phyloP scores from a whole-genome alignment of 2,888 invertebrate genomes.

The Amphipoea lucens region DNA sequence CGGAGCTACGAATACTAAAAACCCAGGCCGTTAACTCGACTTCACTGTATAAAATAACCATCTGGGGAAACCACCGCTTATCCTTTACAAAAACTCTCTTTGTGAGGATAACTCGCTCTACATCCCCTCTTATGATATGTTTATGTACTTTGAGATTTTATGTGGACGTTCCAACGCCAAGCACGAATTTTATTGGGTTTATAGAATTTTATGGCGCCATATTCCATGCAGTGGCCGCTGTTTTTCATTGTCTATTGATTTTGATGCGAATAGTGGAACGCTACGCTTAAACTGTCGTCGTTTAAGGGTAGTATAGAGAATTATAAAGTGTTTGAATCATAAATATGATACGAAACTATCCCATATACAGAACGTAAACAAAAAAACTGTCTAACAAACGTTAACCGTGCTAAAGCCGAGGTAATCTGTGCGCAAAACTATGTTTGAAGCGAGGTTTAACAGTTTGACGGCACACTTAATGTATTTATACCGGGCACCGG shows the following conservation, averaged over 20 bases:
- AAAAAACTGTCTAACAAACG: slow-evolving; percentile 51
- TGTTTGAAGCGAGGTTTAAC: slow-evolving; percentile 84
- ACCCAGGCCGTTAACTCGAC: slow-evolving; percentile 84
- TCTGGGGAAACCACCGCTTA: slow-evolving; percentile 87
- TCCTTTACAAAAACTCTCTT: slow-evolving; percentile 88
- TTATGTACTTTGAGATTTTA: slow-evolving; percentile 90
- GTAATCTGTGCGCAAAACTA: slow-evolving; percentile 74
- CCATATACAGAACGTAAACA: slow-evolving; percentile 32
- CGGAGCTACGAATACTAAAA: slow-evolving; percentile 66
- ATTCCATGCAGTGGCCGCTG: slow-evolving; percentile 87
- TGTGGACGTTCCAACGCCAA: slow-evolving; percentile 89
- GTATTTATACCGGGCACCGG: slow-evolving; percentile 88
- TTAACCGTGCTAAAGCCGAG: slow-evolving; percentile 43
- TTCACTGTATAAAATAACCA: slow-evolving; percentile 90
- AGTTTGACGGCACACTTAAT: slow-evolving; percentile 89
- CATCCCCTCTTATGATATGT: slow-evolving; percentile 90
- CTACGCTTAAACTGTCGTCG: slow-evolving; percentile 74
- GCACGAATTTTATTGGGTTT: slow-evolving; percentile 90
- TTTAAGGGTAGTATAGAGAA: slow-evolving; percentile 62
- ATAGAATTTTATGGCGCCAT: slow-evolving; percentile 89
- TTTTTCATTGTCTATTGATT: slow-evolving; percentile 90
- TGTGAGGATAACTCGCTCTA: slow-evolving; percentile 88
- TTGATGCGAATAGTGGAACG: slow-evolving; percentile 73
- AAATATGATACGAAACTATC: slow-evolving; percentile 17
- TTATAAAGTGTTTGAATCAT: slow-evolving; percentile 45